Evolutionary conservation across 2,113 vertebrate genomes (phyloP), one percentile per base, ranked within the genome.

Genomic region (Cyprinodon tularosa): DNA sequence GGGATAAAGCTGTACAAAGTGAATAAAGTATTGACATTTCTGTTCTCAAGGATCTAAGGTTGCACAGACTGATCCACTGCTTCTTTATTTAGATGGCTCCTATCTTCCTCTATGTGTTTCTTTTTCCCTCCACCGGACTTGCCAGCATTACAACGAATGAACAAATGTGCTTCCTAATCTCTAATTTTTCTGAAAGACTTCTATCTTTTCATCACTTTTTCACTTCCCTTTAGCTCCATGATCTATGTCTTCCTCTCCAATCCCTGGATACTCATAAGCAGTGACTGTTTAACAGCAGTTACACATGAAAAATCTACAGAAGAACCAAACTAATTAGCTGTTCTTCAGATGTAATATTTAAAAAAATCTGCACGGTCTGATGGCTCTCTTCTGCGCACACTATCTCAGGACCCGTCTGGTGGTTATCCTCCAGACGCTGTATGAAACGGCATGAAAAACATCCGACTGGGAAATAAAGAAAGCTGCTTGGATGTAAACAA

Each of bases 311-410:
- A 68, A 68, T 5, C 80, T 76, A 83, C 74, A 81, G 81, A 85
- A 63, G 62, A 74, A 83, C 68, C 80, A 66, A 72, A 87, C 90
- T 92, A 94, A 93, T 93, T 86, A 91, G 90, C 80, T 72, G 65
- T 63, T 85, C 90, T 82, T 92, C 86, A 88, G 90, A 94, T 93
- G 90, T 84, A 92, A 91, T 88, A 93, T 94, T 93, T 77, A 92
- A 78, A 75, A 76, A 45, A 85, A 84, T 80, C 70, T 66, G 66
- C 74, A 66, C 50, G 83, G 81, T 85, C 80, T 78, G 76, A 88
- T 81, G 78, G 74, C 71, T 85, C 68, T 78, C 80, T 78, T 50
- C 84, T 76, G 80, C 60, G 77, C 76, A 72, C 12, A 66, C 81
- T 9, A 40, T 86, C 88, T 90, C 82, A 82, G 71, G 42, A 90